A percentile compares a stretch with the other conserved stretches of the same genome.
Conservation (phyloP, 2,113 vertebrate species). For the Arenaria interpres region DNA sequence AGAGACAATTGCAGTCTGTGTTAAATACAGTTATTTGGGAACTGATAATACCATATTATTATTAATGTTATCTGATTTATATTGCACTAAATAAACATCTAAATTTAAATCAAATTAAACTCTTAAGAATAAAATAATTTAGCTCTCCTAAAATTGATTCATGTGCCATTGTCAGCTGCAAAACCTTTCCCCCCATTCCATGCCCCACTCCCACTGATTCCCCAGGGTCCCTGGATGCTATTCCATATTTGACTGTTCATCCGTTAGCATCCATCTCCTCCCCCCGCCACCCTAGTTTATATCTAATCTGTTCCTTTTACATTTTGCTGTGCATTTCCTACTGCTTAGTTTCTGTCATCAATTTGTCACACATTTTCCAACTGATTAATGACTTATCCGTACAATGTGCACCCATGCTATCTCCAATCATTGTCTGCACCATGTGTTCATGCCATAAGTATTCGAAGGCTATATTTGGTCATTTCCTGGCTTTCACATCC, state of each 20-base stretch:
- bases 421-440: background rate
- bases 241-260: background rate
- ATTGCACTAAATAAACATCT: background rate
- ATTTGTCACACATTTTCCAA: background rate
- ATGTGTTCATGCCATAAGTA: background rate
- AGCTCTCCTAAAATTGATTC: background rate
- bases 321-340: background rate
- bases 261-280: background rate
- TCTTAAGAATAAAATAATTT: background rate
- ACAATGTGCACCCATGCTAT: background rate
- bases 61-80: background rate
- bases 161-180: background rate
- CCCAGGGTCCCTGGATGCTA: background rate
- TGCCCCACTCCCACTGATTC: background rate
- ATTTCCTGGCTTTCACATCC: background rate
- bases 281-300: background rate
- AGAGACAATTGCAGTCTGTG: background rate
- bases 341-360: background rate
- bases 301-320: background rate
- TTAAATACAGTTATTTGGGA: background rate
- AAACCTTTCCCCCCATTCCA: background rate
- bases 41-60: background rate
- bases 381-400: background rate
- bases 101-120: background rate
- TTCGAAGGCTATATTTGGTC: background rate